Conservation (phyloP, 2,888 invertebrate genomes). For the Gari tellinella region DNA sequence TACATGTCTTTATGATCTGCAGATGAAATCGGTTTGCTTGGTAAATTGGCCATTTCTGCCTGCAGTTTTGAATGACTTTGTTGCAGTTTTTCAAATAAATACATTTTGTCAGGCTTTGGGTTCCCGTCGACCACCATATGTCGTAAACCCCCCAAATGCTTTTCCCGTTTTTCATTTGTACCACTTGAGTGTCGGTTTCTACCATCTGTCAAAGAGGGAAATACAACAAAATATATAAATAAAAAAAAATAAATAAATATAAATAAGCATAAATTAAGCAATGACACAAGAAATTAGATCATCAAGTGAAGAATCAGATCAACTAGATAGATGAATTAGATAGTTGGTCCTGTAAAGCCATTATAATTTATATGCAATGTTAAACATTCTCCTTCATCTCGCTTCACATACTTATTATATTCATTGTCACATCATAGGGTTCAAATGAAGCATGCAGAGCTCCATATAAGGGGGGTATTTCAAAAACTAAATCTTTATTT, state of each 20-base stretch:
- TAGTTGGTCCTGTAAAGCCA: too few species aligned
- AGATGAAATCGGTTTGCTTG: constrained; percentile 44
- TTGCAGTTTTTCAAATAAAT: constrained; percentile 69
- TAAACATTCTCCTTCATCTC: too few species aligned
- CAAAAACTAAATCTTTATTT: too few species aligned
- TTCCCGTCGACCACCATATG: constrained; percentile 60
- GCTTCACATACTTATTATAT: too few species aligned
- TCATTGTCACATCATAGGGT: too few species aligned
- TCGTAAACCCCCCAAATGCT: constrained; percentile 55
- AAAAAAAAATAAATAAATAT: neutral
- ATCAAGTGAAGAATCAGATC: too few species aligned
- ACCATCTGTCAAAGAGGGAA: constrained; percentile 38
- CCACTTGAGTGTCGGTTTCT: constrained; percentile 59
- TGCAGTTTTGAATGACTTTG: constrained; percentile 65
- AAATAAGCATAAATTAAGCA: neutral
- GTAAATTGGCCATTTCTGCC: constrained; percentile 51
- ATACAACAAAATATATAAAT: neutral
- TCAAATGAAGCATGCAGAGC: too few species aligned
- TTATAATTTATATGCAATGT: too few species aligned
- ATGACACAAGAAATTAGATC: too few species aligned
- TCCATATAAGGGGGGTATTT: too few species aligned
- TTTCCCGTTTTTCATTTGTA: constrained; percentile 57
- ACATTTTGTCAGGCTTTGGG: constrained; percentile 73
- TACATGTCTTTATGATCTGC: constrained; percentile 43
- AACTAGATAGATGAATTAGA: too few species aligned